A percentile compares a stretch with the other conserved stretches of the same genome.
Conservation (phyloP, 2,797 vertebrate species). For the Sebastes iracundus region DNA sequence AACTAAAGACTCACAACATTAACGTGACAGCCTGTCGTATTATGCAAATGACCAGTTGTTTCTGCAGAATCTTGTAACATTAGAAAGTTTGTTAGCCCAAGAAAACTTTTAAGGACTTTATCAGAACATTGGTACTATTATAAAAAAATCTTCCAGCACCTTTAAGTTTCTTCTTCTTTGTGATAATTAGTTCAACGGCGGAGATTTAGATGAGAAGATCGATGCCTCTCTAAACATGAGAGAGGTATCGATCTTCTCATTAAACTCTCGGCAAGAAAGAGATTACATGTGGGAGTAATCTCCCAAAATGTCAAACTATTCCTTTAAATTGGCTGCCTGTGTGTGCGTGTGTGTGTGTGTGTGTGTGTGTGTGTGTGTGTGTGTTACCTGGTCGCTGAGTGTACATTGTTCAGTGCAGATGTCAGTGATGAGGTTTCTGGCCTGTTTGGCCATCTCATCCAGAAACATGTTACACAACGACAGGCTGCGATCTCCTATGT, state of each 20-base stretch:
- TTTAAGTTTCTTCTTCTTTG: neutral
- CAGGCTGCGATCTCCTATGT: slow-evolving; percentile 98
- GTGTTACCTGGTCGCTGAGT: slow-evolving; percentile 93
- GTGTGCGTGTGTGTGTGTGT: neutral
- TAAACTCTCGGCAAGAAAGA: neutral
- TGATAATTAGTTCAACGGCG: neutral
- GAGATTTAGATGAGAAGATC: neutral
- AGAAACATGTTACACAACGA: slow-evolving; percentile 99
- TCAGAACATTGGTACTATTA: neutral
- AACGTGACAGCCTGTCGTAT: neutral
- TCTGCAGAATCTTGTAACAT: neutral
- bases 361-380: slow-evolving; percentile 2
- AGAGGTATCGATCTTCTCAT: neutral
- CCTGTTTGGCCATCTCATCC: slow-evolving; percentile 99
- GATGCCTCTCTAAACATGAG: neutral
- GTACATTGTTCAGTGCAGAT: slow-evolving; percentile 99
- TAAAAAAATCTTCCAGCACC: neutral
- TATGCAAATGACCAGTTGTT: neutral
- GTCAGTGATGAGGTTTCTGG: slow-evolving; percentile 97
- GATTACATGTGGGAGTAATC: neutral
- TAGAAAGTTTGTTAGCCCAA: neutral
- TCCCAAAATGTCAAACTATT: neutral
- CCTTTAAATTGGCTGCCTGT: neutral
- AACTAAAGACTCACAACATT: neutral
- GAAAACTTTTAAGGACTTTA: neutral